Evolutionary conservation across 2,797 vertebrate species (phyloP).

Genomic region (Enteromius argenteus): DNA sequence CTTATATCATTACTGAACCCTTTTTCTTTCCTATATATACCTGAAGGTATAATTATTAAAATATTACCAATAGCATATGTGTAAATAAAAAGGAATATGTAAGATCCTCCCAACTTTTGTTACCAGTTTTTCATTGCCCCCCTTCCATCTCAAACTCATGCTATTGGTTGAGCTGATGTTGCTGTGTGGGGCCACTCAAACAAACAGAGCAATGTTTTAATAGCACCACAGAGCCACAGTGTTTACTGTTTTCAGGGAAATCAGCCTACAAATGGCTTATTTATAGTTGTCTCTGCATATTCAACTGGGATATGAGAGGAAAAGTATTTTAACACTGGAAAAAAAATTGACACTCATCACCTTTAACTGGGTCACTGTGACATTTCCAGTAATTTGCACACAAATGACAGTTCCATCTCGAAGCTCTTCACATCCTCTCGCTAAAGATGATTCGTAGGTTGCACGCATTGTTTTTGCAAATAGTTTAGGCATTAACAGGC

Average conservation of each 20-base stretch:
- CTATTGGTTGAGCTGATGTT: not conserved
- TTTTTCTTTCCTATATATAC: not conserved
- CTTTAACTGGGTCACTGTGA: constrained; percentile 17
- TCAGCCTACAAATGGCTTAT: constrained; percentile 32
- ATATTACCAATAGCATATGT: not conserved
- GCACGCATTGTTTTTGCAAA: constrained; percentile 16
- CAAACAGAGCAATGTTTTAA: constrained; percentile 23
- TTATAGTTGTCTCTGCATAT: constrained; percentile 11
- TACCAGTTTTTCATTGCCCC: not conserved
- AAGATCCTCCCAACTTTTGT: not conserved
- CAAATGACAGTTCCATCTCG: constrained; percentile 17
- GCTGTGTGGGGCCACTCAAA: constrained; percentile 22
- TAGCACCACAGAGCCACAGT: constrained; percentile 10
- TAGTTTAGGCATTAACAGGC: constrained; percentile 15
- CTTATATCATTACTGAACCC: not conserved
- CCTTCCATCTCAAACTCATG: not conserved
- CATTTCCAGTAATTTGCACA: constrained; percentile 42
- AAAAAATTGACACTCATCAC: not conserved
- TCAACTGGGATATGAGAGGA: constrained; percentile 3
- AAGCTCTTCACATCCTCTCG: constrained; percentile 24
- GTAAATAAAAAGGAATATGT: not conserved
- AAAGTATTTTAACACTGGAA: not conserved
- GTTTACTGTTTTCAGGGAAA: constrained; percentile 31
- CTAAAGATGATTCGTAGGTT: constrained; percentile 27
- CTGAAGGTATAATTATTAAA: not conserved